phyloP scores from a whole-genome alignment of 1,140 invertebrate genomes.

The Cotesia typhae region DNA sequence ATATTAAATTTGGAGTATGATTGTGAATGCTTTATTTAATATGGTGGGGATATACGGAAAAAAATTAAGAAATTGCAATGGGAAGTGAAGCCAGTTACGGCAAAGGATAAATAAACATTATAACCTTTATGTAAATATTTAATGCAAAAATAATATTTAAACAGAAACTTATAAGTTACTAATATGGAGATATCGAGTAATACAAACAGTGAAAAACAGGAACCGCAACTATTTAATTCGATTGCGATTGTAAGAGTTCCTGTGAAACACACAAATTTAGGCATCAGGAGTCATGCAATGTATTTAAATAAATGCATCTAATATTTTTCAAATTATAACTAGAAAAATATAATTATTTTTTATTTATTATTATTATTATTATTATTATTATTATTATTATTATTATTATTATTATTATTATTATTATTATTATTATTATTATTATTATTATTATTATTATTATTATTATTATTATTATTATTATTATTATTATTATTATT shows the following conservation, averaged over 20 bases:
- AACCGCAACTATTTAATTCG: slow-evolving; percentile 43
- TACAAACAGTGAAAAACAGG: slow-evolving; percentile 48
- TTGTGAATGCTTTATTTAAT: too few species aligned
- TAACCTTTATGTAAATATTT: too few species aligned
- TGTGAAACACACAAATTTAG: slow-evolving; percentile 64
- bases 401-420: slow-evolving; percentile 61
- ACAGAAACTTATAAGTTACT: slow-evolving; percentile 9
- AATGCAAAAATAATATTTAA: not conserved
- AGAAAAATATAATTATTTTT: slow-evolving; percentile 18
- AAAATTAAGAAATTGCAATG: too few species aligned
- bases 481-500: slow-evolving; percentile 55
- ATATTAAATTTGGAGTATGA: too few species aligned
- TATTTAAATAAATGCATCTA: slow-evolving; percentile 39
- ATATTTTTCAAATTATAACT: slow-evolving; percentile 15
- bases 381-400: slow-evolving; percentile 60
- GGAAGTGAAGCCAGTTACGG: too few species aligned
- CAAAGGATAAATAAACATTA: too few species aligned
- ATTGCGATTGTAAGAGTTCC: slow-evolving; percentile 57
- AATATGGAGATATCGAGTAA: slow-evolving; percentile 41
- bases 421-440: slow-evolving; percentile 55
- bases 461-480: slow-evolving; percentile 61
- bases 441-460: slow-evolving; percentile 60
- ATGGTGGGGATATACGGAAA: too few species aligned
- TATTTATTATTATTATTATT: slow-evolving; percentile 54
- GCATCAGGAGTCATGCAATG: slow-evolving; percentile 65